phyloP scores from a whole-genome alignment of 2,113 vertebrate genomes.

The Podarcis cretensis region DNA sequence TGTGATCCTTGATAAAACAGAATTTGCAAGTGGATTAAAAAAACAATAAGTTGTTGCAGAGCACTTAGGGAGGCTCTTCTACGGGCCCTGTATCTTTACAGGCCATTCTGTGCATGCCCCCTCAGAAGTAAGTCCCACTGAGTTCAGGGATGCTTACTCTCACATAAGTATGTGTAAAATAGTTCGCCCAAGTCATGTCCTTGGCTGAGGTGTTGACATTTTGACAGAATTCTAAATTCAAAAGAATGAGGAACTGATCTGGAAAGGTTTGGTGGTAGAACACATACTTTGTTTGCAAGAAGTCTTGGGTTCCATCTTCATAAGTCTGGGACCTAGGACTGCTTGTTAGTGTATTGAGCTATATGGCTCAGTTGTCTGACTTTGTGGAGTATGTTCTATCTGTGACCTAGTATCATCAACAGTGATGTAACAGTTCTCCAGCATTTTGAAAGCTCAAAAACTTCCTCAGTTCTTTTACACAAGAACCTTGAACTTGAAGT shows the following conservation, averaged over 20 bases:
- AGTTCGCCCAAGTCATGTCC: too few relatives aligned
- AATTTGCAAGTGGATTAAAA: background rate
- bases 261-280: background rate
- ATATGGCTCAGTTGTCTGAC: background rate
- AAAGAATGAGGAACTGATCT: background rate
- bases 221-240: background rate
- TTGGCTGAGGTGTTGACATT: background rate
- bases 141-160: background rate
- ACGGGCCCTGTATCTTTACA: background rate
- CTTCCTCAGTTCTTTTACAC: background rate
- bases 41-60: background rate
- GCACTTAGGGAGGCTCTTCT: background rate
- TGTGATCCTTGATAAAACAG: background rate
- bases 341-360: background rate
- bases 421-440: background rate
- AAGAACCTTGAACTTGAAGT: background rate
- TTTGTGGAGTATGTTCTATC: background rate
- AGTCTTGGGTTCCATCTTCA: background rate
- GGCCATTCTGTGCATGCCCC: background rate
- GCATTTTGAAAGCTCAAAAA: background rate
- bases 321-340: background rate
- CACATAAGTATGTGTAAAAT: background rate
- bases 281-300: background rate
- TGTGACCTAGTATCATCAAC: background rate
- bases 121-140: background rate